A percentile compares a stretch with the other conserved stretches of the same genome.
Conservation (phyloP, 2,113 vertebrate species). For the Lepus americanus region DNA sequence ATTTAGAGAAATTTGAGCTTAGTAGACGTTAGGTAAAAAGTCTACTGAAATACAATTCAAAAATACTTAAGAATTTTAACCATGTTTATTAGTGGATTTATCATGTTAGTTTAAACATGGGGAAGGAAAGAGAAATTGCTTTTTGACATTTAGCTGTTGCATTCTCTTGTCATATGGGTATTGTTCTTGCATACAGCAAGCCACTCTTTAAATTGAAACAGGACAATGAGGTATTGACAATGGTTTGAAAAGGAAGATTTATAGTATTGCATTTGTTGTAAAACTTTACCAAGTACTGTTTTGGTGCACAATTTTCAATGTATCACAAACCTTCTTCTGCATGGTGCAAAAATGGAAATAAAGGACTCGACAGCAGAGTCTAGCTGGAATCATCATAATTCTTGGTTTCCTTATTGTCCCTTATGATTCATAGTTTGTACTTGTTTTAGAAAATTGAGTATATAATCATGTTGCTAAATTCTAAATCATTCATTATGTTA, state of each 20-base stretch:
- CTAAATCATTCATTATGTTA: background rate
- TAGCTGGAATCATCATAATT: background rate
- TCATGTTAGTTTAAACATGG: background rate
- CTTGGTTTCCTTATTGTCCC: background rate
- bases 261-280: background rate
- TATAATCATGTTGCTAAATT: background rate
- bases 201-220: background rate
- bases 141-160: background rate
- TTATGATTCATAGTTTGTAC: background rate
- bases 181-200: background rate
- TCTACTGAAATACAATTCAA: background rate
- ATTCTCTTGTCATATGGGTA: background rate
- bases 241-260: background rate
- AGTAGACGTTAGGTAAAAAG: background rate
- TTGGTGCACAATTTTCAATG: background rate
- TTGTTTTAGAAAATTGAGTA: background rate
- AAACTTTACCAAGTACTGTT: background rate
- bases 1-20: background rate
- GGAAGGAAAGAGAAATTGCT: background rate
- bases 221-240: background rate
- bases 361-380: background rate
- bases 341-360: background rate
- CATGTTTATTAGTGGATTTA: background rate
- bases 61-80: background rate
- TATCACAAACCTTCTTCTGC: background rate